A percentile compares a stretch with the other conserved stretches of the same genome.
phyloP scores from a whole-genome alignment of 2,888 invertebrate genomes.

The Tipula unca region DNA sequence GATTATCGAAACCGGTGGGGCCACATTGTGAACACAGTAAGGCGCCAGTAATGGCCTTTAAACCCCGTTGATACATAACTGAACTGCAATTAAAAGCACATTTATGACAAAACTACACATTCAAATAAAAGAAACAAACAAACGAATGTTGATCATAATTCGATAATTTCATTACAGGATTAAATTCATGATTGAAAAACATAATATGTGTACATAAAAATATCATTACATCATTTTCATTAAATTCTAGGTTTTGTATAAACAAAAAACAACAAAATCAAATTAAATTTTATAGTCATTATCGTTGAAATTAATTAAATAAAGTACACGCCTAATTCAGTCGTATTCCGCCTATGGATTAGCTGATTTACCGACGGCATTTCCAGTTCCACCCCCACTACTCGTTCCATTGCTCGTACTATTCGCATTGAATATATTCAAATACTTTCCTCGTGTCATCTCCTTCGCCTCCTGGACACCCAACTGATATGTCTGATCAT shows the following conservation, averaged over 20 bases:
- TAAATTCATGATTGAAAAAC: neutral
- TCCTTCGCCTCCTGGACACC: constrained; percentile 93
- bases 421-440: constrained; percentile 61
- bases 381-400: neutral
- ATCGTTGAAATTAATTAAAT: neutral
- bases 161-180: too few species aligned
- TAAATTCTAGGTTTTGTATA: neutral
- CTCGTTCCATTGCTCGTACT: constrained; percentile 29
- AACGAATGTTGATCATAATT: too few species aligned
- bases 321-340: neutral
- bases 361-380: neutral
- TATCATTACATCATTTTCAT: neutral
- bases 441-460: constrained; percentile 91
- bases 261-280: neutral
- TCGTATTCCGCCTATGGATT: neutral
- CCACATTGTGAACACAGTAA: too few species aligned
- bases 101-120: too few species aligned
- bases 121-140: too few species aligned
- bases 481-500: constrained; percentile 88
- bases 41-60: too few species aligned
- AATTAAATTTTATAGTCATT: neutral
- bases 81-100: too few species aligned
- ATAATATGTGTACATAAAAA: neutral
- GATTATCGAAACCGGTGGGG: too few species aligned
- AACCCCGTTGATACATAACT: too few species aligned